Percentiles rank a stretch among this genome's conserved stretches.
Evolutionary conservation across 1,140 invertebrate genomes (phyloP).

Genomic region (Apis cerana): DNA sequence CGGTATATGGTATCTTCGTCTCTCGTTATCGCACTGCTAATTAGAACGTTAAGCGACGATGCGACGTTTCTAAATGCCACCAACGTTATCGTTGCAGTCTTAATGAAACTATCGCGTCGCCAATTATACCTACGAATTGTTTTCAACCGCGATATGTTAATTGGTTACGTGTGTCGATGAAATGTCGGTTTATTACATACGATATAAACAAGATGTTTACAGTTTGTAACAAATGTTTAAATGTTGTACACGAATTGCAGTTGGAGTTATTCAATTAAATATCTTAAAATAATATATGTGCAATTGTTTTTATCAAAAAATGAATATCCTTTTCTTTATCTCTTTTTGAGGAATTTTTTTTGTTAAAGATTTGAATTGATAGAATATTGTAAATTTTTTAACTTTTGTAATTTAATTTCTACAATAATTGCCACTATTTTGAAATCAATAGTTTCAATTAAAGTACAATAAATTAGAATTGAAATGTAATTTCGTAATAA

Average conservation of each 20-base stretch:
- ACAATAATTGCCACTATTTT: no score
- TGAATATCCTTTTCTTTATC: no score
- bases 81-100: constrained; percentile 26
- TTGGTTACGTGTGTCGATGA: constrained; percentile 1
- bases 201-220: no score
- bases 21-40: constrained; percentile 31
- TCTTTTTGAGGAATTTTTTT: no score
- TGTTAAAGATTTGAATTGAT: no score
- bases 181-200: neutral
- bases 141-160: constrained; percentile 20
- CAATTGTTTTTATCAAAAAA: no score
- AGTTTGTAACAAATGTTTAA: no score
- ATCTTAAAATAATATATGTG: no score
- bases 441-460: neutral
- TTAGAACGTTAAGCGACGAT: constrained; percentile 16
- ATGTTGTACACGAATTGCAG: no score
- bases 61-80: neutral
- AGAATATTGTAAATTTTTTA: no score
- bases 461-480: neutral
- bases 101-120: constrained; percentile 37
- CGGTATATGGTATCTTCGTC: neutral
- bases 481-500: neutral
- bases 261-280: no score
- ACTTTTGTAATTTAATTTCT: no score
- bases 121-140: constrained; percentile 32